phyloP scores from a whole-genome alignment of 2,888 invertebrate genomes.

The Uropetala carovei region DNA sequence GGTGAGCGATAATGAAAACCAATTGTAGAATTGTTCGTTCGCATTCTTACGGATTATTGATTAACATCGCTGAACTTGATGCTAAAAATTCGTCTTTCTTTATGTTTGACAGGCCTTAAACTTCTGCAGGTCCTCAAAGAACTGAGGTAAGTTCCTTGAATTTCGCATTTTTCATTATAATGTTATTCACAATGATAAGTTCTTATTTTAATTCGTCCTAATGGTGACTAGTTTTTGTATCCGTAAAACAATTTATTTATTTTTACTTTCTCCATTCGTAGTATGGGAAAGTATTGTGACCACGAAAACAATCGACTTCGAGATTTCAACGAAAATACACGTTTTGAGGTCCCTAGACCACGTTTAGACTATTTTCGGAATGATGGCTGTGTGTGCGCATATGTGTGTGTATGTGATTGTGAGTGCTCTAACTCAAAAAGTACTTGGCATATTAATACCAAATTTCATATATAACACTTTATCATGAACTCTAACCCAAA shows the following conservation, averaged over 20 bases:
- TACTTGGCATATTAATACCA: too few species aligned
- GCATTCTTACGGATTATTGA: slow-evolving; percentile 35
- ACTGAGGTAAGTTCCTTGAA: slow-evolving; percentile 82
- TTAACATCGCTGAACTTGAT: slow-evolving; percentile 68
- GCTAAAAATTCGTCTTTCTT: slow-evolving; percentile 64
- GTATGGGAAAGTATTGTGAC: too few species aligned
- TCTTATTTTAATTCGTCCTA: not conserved
- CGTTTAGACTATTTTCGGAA: too few species aligned
- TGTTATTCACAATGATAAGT: not conserved
- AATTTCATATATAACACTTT: too few species aligned
- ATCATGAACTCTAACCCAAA: too few species aligned
- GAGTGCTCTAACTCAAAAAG: too few species aligned
- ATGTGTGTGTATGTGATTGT: too few species aligned
- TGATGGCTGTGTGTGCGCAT: too few species aligned
- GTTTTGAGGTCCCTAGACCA: too few species aligned
- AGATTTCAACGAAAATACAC: too few species aligned
- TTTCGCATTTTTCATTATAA: not conserved
- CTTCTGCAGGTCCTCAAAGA: slow-evolving; percentile 90
- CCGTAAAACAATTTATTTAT: not conserved
- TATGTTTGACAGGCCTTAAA: slow-evolving; percentile 86
- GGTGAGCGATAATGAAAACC: slow-evolving; percentile 80
- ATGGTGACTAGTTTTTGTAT: not conserved
- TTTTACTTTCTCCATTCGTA: too few species aligned
- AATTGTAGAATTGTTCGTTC: not conserved
- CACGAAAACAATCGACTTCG: too few species aligned